A percentile compares a stretch with the other conserved stretches of the same genome.
phyloP scores from a whole-genome alignment of 2,888 invertebrate species.

The Cartodere bifasciata region DNA sequence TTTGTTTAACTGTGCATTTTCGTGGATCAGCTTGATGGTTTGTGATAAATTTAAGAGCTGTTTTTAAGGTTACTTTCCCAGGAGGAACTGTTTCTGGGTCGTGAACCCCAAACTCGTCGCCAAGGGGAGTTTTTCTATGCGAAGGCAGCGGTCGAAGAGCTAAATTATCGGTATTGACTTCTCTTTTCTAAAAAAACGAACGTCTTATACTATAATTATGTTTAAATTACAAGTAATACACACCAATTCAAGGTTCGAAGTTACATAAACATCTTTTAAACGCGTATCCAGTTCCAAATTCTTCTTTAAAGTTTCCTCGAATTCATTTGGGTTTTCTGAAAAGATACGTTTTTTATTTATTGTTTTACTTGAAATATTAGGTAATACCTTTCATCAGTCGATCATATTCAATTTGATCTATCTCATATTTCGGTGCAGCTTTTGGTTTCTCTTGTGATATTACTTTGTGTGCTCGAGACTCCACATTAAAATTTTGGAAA shows the following conservation, averaged over 20 bases:
- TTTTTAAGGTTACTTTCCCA: conserved; percentile 53
- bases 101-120: conserved; percentile 54
- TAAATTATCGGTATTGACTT: conserved; percentile 1
- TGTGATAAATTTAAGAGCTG: conserved; percentile 51
- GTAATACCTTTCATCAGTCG: conserved; percentile 42
- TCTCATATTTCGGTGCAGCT: conserved; percentile 56
- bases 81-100: conserved; percentile 47
- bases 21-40: conserved; percentile 50
- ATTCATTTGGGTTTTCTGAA: conserved; percentile 46
- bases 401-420: conserved; percentile 49
- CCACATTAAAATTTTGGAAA: conserved; percentile 57
- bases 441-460: conserved; percentile 47
- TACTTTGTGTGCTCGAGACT: conserved; percentile 59
- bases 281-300: conserved; percentile 47
- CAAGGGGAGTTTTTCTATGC: conserved; percentile 37
- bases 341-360: conserved; percentile 12
- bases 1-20: conserved; percentile 41
- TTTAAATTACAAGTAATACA: conserved; percentile 14
- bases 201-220: no score
- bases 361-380: conserved; percentile 1
- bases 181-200: conserved; percentile 9
- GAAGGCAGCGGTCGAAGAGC: conserved; percentile 42
- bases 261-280: conserved; percentile 62
- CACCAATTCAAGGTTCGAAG: conserved; percentile 40
- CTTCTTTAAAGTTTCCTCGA: conserved; percentile 49